Conservation (phyloP, 2,888 invertebrate genomes). For the Pseudococcus viburni region DNA sequence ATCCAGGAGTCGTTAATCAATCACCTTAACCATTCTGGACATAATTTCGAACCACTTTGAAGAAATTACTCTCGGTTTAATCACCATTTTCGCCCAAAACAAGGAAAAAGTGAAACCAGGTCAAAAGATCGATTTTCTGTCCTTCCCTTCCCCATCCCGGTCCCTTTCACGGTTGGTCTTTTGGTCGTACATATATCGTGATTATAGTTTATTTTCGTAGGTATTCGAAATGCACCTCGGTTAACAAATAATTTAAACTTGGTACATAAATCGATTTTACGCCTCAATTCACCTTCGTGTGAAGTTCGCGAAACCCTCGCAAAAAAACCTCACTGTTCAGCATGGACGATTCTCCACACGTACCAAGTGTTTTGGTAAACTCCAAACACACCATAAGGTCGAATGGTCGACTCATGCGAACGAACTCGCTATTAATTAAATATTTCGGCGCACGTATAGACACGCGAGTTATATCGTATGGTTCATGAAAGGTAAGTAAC, state of each 20-base stretch:
- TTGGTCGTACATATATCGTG: not conserved
- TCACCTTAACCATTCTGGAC: not conserved
- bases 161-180: not conserved
- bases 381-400: not conserved
- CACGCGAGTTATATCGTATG: not conserved
- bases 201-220: not conserved
- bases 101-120: conserved; percentile 1
- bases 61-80: not conserved
- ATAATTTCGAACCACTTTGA: not conserved
- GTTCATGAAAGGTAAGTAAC: not conserved
- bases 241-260: not conserved
- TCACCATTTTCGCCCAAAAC: not conserved
- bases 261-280: conserved; percentile 10
- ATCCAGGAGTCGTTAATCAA: not conserved
- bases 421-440: not conserved
- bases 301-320: not conserved
- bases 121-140: not conserved
- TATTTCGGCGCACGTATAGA: not conserved
- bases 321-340: not conserved
- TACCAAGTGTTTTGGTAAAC: not conserved
- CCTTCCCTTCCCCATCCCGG: not conserved
- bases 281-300: not conserved
- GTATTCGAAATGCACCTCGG: not conserved
- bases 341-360: not conserved
- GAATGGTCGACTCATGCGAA: not conserved